These are phyloP conservation scores for Coelinius sp. DNA, from an alignment of 2,888 invertebrate genomes.

Conservation along the genomic window DNA sequence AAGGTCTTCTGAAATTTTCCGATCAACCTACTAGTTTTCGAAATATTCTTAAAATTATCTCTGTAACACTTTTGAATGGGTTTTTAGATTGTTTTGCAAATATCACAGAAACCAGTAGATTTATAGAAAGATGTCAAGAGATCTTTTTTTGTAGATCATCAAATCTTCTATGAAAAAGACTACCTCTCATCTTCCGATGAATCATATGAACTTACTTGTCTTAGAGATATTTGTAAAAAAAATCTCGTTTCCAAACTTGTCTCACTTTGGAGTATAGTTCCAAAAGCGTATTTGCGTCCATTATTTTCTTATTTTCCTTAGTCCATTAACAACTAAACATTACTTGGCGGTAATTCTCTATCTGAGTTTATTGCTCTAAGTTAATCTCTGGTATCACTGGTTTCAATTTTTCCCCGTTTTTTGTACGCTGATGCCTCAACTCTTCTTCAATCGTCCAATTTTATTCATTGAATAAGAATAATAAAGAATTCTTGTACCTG, in stretches of 20 bases:
- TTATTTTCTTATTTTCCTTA: slow-evolving; percentile 18
- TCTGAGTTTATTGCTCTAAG: neutral
- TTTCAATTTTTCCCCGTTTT: slow-evolving; percentile 32
- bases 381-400: slow-evolving; percentile 49
- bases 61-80: neutral
- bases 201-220: neutral
- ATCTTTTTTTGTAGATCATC: too few relatives aligned
- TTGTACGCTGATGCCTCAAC: slow-evolving; percentile 37
- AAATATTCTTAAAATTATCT: neutral
- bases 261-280: neutral
- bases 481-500: slow-evolving; percentile 57
- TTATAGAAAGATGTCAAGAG: too few relatives aligned
- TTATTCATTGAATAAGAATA: neutral
- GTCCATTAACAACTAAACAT: slow-evolving; percentile 2
- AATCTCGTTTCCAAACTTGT: neutral
- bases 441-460: neutral
- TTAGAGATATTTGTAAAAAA: neutral
- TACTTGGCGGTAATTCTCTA: slow-evolving; percentile 10
- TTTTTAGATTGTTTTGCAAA: too few relatives aligned
- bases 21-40: neutral
- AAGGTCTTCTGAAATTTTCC: neutral
- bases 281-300: slow-evolving; percentile 28
- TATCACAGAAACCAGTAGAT: too few relatives aligned
- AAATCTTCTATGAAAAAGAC: too few relatives aligned
- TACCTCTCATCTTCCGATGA: too few relatives aligned